These are phyloP conservation scores for Limnephilus marmoratus DNA, from an alignment of 2,888 invertebrate species.

Conservation along the genomic window DNA sequence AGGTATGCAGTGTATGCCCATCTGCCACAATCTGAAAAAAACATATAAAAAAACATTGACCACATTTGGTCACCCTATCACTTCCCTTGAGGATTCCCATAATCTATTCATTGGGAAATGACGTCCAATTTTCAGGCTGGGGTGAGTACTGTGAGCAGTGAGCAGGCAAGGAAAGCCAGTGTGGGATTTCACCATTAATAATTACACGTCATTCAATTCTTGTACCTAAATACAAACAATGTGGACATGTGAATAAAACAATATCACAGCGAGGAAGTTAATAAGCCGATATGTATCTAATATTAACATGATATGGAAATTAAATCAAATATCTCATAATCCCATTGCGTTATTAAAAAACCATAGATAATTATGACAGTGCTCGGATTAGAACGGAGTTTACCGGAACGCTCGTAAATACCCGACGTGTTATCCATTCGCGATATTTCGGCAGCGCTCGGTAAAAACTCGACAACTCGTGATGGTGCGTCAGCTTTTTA, in stretches of 20 bases:
- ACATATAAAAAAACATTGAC: background rate
- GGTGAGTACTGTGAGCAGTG: background rate
- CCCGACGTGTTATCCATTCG: too few relatives aligned
- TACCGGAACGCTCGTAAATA: background rate
- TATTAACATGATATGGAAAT: background rate
- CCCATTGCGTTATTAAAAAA: too few relatives aligned
- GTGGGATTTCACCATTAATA: constrained; percentile 2
- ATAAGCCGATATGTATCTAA: background rate
- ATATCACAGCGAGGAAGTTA: background rate
- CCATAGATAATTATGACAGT: background rate
- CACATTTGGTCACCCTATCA: background rate
- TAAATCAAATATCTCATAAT: background rate
- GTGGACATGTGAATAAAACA: background rate
- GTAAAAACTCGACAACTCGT: too few relatives aligned
- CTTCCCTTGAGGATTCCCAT: background rate
- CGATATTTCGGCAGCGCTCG: too few relatives aligned
- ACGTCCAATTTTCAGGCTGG: background rate
- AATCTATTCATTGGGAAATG: constrained; percentile 13
- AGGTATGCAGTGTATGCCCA: too few relatives aligned
- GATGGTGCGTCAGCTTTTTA: too few relatives aligned
- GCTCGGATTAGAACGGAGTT: background rate
- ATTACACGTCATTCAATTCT: constrained; percentile 11
- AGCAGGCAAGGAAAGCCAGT: background rate
- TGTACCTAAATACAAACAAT: background rate
- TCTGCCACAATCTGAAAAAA: too few relatives aligned